These are phyloP conservation scores for Pediacus dermestoides DNA, from an alignment of 2,888 invertebrate genomes.

Conservation along the genomic window DNA sequence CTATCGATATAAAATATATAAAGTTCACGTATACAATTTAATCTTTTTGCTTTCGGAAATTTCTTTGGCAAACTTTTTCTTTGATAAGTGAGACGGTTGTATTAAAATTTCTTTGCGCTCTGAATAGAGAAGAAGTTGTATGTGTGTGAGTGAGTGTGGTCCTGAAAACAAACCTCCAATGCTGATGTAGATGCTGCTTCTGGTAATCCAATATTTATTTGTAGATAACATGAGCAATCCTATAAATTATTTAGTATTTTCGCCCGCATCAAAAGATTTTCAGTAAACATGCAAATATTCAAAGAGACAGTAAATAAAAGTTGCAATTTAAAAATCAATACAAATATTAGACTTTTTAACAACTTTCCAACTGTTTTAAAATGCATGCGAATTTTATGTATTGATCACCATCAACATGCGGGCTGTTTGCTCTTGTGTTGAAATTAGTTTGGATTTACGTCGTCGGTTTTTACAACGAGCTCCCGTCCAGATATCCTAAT, in stretches of 20 bases:
- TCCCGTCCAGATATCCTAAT: too few relatives aligned
- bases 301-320: slow-evolving; percentile 13
- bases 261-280: slow-evolving; percentile 17
- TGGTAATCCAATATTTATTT: slow-evolving; percentile 9
- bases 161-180: too few relatives aligned
- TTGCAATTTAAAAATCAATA: slow-evolving; percentile 22
- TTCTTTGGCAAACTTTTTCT: background rate
- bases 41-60: too few relatives aligned
- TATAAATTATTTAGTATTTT: slow-evolving; percentile 13
- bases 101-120: slow-evolving; percentile 4
- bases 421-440: too few relatives aligned
- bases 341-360: slow-evolving; percentile 27
- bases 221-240: slow-evolving; percentile 5
- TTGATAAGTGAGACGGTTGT: slow-evolving; percentile 2
- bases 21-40: too few relatives aligned
- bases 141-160: too few relatives aligned
- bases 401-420: too few relatives aligned
- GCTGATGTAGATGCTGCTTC: background rate
- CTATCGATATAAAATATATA: too few relatives aligned
- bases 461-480: too few relatives aligned
- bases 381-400: slow-evolving; percentile 23
- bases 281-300: slow-evolving; percentile 14
- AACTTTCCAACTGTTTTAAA: slow-evolving; percentile 25
- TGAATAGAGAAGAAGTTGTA: too few relatives aligned
- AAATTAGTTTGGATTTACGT: too few relatives aligned